Evolutionary conservation across 1,140 invertebrate species (phyloP).

Genomic region (Aphelinus certus): DNA sequence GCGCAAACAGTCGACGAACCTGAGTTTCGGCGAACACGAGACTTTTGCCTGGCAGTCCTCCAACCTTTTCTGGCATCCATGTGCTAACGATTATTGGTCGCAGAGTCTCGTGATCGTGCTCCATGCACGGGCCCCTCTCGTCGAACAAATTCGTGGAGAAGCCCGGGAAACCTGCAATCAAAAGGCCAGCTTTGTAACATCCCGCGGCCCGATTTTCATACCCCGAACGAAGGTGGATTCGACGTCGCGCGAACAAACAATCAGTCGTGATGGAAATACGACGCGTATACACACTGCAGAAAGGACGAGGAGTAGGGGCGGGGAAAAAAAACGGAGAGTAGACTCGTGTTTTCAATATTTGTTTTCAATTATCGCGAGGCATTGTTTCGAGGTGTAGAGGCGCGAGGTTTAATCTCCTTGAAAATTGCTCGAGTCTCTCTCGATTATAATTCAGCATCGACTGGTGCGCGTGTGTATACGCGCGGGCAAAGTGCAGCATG

Average conservation of each 20-base stretch:
- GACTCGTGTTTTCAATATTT: conserved; percentile 10
- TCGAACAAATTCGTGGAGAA: conserved; percentile 69
- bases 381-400: neutral
- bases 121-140: conserved; percentile 76
- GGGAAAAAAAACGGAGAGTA: too few relatives aligned
- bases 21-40: conserved; percentile 89
- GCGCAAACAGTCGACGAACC: conserved; percentile 61
- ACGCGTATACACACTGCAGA: too few relatives aligned
- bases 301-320: too few relatives aligned
- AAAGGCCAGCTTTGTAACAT: neutral
- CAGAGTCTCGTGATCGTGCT: conserved; percentile 85
- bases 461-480: too few relatives aligned
- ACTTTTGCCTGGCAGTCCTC: conserved; percentile 81
- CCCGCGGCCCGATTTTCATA: conserved; percentile 11
- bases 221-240: too few relatives aligned
- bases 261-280: too few relatives aligned
- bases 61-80: conserved; percentile 86
- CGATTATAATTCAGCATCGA: too few relatives aligned
- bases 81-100: conserved; percentile 84
- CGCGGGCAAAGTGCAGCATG: too few relatives aligned
- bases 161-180: conserved; percentile 66
- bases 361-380: conserved; percentile 1
- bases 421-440: conserved; percentile 3
- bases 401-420: conserved; percentile 3
- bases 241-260: too few relatives aligned